A percentile compares a stretch with the other conserved stretches of the same genome.
These are phyloP conservation scores for Luidia sarsii DNA, from an alignment of 53 echinoderm and acorn worm species.

Conservation along the genomic window DNA sequence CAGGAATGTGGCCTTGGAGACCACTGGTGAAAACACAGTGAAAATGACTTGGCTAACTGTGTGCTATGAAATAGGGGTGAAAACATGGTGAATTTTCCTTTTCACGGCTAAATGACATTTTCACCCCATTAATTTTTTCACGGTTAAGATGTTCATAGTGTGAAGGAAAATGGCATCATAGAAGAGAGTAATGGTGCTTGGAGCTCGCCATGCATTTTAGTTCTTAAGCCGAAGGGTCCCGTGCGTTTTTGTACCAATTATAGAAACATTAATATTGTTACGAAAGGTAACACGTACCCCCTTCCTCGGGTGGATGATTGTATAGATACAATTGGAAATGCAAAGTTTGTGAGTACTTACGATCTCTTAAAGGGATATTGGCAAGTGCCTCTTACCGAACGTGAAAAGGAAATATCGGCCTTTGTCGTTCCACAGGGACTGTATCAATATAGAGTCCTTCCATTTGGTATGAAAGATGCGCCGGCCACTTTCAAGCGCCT, in stretches of 20 bases:
- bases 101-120: too few relatives aligned
- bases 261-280: constrained; percentile 46
- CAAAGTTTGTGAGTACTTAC: constrained; percentile 29
- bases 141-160: too few relatives aligned
- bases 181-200: constrained; percentile 30
- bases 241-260: constrained; percentile 57
- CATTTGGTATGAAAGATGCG: constrained; percentile 39
- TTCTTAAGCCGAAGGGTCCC: not conserved
- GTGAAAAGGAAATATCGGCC: constrained; percentile 31
- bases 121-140: too few relatives aligned
- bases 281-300: constrained; percentile 41
- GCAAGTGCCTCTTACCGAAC: too few relatives aligned
- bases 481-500: constrained; percentile 35
- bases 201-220: constrained; percentile 9
- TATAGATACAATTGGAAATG: constrained; percentile 31
- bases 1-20: too few relatives aligned
- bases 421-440: constrained; percentile 26
- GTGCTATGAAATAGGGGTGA: too few relatives aligned
- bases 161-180: constrained; percentile 36
- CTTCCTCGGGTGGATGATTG: constrained; percentile 44
- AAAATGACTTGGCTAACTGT: too few relatives aligned
- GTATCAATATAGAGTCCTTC: too few relatives aligned
- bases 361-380: constrained; percentile 41
- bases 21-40: too few relatives aligned
- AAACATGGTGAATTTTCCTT: too few relatives aligned